Base-by-base conservation (phyloP, 2,113 vertebrate species). In the Cacatua alba region DNA sequence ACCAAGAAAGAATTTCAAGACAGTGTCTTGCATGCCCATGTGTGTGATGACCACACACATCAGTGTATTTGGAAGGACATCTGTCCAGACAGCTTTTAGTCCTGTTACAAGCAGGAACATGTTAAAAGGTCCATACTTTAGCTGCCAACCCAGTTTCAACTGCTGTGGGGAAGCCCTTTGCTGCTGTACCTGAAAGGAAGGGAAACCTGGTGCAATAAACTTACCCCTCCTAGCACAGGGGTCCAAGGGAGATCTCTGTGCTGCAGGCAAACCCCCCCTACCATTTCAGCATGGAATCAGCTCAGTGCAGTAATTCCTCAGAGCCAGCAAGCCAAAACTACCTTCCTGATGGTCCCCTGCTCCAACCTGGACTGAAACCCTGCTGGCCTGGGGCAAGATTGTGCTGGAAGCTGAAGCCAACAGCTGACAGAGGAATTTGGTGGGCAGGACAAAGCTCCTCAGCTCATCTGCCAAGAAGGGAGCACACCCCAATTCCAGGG, bases 351-450 rank as follows among this genome's bases (percentile, higher is more conserved):
- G n/a, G 24, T 72, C 16, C 51, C 53, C 57, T 62, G 28, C 75
- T 88, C 41, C 67, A 77, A 15, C 53, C 7, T 19, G 59, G 59
- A 90, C 35, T 3, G 2, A 64, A 77, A 60, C 20, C 35, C 60
- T 72, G 68, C 65, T 77, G 41, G 28, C 31, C 31, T 0, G 0
- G 0, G 7, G 11, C 1, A 0, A 91, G 70, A 62, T 28, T 13
- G 1, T 37, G 41, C 70, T 48, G 19, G 51, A 43, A 93, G 33
- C 43, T 8, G 14, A 68, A 84, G 51, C 44, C 86, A 79, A 23
- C 41, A 83, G 69, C 69, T 64, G 48, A 83, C 4, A 8, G 43
- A 72, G 31, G 33, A 81, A 81, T 88, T 15, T 60, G 17, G 51
- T 51, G 55, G 60, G 33, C 72, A 84, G 60, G 41, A 71, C 11